Evolutionary conservation across 2,888 invertebrate species (phyloP), one percentile per base, ranked within the genome.

Genomic region (Eretmocerus hayati): DNA sequence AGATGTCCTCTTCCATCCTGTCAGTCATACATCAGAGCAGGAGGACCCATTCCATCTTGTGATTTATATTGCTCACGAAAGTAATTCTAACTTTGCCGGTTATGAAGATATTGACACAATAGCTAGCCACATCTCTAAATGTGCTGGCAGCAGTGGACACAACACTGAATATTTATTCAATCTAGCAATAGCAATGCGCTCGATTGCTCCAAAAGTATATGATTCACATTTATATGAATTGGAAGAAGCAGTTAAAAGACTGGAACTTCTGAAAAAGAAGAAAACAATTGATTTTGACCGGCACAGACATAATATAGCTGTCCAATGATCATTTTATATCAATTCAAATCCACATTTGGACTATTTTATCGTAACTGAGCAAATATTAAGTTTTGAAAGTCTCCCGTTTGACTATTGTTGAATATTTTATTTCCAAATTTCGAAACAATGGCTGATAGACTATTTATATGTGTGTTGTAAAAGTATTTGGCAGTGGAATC

Each of bases 121-220:
- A 59, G 94, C 93, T 0, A 72, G 77, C 31, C 89, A 92, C 72
- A 85, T 96, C 30, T 75, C 81, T 20, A 73, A 72, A 18, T 79
- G 83, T 13, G 73, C 75, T 16, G 96, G 96, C 0, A 87, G 89
- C 0, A 94, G 94, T 68, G 96, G 96, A 0, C 71, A 84, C 0
- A 97, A 97, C 70, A 82, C 83, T 33, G 96, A 96, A 62, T 97
- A 97, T 76, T 78, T 96, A 0, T 87, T 88, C 60, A 86, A 88
- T 60, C 74, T 95, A 56, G 90, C 88, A 0, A 72, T 81, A 38
- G 81, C 88, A 0, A 87, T 93, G 86, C 76, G 85, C 49, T 68
- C 75, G 35, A 74, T 92, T 22, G 85, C 83, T 23, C 87, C 89
- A 0, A 80, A 81, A 13, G 78, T 82, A 0, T 58, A 78, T 2